A percentile compares a stretch with the other conserved stretches of the same genome.
These are phyloP conservation scores for Tigriopus californicus DNA, from an alignment of 2,888 invertebrate species.

Conservation along the genomic window DNA sequence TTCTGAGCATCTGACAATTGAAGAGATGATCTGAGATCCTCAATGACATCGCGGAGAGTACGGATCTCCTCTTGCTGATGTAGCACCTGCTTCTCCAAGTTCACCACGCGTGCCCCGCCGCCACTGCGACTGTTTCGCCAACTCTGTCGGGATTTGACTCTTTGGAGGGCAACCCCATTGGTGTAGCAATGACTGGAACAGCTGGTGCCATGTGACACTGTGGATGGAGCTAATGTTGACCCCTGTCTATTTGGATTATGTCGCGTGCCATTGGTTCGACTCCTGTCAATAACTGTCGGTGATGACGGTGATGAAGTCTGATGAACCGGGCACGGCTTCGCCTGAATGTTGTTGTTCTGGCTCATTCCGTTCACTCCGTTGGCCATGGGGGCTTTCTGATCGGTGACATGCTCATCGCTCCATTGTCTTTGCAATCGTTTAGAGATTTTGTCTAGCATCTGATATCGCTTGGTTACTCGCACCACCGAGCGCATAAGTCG, in stretches of 20 bases:
- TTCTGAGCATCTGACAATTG: constrained; percentile 15
- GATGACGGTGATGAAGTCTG: neutral
- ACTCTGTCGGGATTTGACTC: too few relatives aligned
- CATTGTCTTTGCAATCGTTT: neutral
- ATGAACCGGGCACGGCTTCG: neutral
- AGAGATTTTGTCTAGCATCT: constrained; percentile 1
- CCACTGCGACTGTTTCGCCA: neutral
- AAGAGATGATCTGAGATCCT: constrained; percentile 9
- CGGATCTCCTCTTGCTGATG: constrained; percentile 3
- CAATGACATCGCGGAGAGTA: neutral
- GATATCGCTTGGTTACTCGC: neutral
- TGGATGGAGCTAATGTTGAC: neutral
- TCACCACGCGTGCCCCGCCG: neutral
- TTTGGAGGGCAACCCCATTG: neutral
- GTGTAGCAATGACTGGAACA: neutral
- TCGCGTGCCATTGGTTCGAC: neutral
- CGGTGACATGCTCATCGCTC: neutral
- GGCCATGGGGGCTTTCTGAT: neutral
- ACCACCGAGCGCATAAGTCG: neutral
- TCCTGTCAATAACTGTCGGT: neutral
- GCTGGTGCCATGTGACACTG: neutral
- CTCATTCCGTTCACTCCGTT: neutral
- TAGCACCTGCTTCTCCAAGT: neutral
- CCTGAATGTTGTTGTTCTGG: neutral
- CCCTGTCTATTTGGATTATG: too few relatives aligned